Evolutionary conservation across 2,113 vertebrate species (phyloP).

Genomic region (Gavialis gangeticus): DNA sequence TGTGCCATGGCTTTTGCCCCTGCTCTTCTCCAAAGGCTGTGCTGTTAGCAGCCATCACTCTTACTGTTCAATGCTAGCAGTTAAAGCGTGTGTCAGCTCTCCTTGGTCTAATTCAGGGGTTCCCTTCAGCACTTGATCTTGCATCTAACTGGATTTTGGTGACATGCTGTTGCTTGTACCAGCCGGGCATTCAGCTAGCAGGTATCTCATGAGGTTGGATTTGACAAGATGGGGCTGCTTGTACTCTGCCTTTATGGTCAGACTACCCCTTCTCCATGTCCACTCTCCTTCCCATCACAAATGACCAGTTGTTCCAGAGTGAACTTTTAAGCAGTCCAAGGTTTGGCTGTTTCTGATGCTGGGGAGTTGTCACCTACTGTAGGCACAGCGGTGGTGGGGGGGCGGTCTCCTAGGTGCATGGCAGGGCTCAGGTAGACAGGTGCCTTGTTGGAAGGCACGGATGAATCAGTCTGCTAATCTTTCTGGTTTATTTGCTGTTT

Average conservation of each 20-base stretch:
- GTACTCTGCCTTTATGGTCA: neutral
- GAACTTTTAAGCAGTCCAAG: neutral
- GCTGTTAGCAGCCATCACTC: neutral
- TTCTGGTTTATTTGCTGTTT: slow-evolving; percentile 52
- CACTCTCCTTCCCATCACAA: neutral
- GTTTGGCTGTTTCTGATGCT: neutral
- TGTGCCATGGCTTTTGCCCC: neutral
- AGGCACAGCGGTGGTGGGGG: neutral
- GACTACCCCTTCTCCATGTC: neutral
- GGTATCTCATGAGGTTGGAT: neutral
- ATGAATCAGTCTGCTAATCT: neutral
- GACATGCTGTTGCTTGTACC: neutral
- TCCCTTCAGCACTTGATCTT: neutral
- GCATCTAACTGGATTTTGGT: neutral
- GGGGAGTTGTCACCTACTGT: neutral
- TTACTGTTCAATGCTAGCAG: neutral
- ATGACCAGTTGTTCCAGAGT: neutral
- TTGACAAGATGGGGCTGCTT: neutral
- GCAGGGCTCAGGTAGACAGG: too few species aligned
- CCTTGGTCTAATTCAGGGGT: neutral
- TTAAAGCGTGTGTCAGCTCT: neutral
- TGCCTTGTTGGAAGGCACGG: too few species aligned
- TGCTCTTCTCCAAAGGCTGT: neutral
- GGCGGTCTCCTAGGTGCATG: neutral
- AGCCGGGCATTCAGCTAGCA: neutral